phyloP scores from a whole-genome alignment of 35 echinoderm and acorn worm species.

The Apostichopus japonicus region DNA sequence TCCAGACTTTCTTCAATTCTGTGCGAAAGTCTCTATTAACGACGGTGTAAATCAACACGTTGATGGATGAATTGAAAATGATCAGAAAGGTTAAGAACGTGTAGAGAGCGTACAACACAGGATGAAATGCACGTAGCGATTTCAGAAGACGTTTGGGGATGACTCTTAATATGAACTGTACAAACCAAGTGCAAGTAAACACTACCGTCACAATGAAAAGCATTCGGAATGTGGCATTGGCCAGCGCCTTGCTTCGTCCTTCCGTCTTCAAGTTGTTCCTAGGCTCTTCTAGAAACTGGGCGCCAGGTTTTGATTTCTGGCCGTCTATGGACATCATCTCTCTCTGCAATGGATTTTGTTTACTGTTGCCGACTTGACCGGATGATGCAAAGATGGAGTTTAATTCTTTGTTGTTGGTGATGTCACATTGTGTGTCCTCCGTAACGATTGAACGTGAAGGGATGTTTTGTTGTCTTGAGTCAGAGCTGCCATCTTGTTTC shows the following conservation, averaged over 20 bases:
- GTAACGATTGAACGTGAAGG: background rate
- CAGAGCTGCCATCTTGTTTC: background rate
- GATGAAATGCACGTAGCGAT: background rate
- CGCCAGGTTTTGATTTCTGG: too few species aligned
- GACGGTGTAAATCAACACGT: conserved; percentile 14
- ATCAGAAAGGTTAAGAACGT: background rate
- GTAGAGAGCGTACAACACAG: conserved; percentile 11
- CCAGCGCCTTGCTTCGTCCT: background rate
- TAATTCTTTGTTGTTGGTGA: background rate
- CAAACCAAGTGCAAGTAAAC: background rate
- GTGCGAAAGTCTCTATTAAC: conserved; percentile 1
- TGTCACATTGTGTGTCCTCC: background rate
- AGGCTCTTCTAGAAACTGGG: background rate
- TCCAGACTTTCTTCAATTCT: background rate
- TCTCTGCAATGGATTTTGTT: background rate
- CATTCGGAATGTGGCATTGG: conserved; percentile 28
- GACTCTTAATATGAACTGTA: background rate
- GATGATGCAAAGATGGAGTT: background rate
- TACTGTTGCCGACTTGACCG: background rate
- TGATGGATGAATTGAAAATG: conserved; percentile 27
- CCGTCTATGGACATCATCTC: background rate
- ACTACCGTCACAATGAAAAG: conserved; percentile 28
- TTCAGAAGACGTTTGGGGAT: background rate
- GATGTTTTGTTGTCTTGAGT: background rate
- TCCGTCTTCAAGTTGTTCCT: background rate